phyloP scores from a whole-genome alignment of 2,888 invertebrate species.

The Copidosoma aretas region DNA sequence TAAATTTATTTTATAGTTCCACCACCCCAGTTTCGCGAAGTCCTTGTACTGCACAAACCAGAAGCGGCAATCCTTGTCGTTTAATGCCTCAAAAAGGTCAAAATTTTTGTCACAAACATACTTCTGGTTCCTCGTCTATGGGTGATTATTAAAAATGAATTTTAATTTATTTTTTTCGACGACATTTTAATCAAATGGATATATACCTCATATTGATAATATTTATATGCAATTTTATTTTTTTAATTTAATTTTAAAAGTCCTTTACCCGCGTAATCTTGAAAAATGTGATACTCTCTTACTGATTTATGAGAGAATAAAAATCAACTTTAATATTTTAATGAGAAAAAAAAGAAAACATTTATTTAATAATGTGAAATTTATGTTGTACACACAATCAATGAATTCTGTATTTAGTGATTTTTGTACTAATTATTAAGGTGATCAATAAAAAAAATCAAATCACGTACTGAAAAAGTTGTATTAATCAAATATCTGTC shows the following conservation, averaged over 20 bases:
- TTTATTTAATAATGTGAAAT: too few relatives aligned
- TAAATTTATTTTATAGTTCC: background rate
- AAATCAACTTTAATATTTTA: too few relatives aligned
- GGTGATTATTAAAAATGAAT: conserved; percentile 40
- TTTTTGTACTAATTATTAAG: too few relatives aligned
- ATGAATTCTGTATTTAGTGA: too few relatives aligned
- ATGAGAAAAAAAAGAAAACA: too few relatives aligned
- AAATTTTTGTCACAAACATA: conserved; percentile 48
- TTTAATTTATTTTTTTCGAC: background rate
- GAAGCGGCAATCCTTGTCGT: conserved; percentile 51
- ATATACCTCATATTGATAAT: background rate
- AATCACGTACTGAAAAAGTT: too few relatives aligned
- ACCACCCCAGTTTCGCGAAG: conserved; percentile 42
- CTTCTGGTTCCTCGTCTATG: conserved; percentile 44
- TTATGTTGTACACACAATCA: too few relatives aligned
- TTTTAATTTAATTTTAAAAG: background rate
- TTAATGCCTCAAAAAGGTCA: conserved; percentile 41
- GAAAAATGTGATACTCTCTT: too few relatives aligned
- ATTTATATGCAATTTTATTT: background rate
- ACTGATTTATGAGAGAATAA: too few relatives aligned
- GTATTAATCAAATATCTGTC: too few relatives aligned
- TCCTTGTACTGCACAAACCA: conserved; percentile 51
- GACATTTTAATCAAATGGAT: background rate
- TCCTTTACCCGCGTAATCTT: too few relatives aligned
- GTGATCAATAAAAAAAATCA: too few relatives aligned